Conservation (phyloP, 2,797 vertebrate genomes). For the Orientallactaga sibirica region DNA sequence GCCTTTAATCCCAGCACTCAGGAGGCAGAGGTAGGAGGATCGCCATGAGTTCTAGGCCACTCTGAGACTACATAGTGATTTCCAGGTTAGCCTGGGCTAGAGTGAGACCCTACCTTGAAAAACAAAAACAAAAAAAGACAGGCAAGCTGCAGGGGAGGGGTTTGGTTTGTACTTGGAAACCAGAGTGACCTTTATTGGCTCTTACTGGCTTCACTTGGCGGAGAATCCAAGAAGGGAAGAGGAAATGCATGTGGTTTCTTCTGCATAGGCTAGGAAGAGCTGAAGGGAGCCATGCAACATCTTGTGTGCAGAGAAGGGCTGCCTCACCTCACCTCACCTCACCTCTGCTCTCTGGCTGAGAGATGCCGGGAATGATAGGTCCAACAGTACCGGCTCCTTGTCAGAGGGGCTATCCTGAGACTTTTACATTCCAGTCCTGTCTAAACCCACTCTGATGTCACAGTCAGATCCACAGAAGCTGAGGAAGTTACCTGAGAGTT, state of each 20-base stretch:
- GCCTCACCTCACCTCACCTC: neutral
- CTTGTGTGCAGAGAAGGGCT: neutral
- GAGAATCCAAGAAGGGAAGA: neutral
- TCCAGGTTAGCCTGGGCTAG: too few relatives aligned
- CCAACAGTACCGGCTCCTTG: neutral
- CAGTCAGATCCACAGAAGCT: neutral
- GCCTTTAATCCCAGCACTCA: too few relatives aligned
- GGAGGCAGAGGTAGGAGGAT: too few relatives aligned
- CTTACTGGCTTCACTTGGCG: slow-evolving; percentile 4
- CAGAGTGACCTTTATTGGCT: slow-evolving; percentile 10
- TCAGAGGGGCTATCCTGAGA: neutral
- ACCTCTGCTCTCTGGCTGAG: neutral
- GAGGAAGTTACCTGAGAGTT: neutral
- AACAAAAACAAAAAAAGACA: neutral
- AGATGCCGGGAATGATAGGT: neutral
- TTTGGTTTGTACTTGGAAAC: neutral
- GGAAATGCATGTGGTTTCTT: neutral
- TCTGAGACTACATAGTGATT: too few relatives aligned
- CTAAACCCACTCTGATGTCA: neutral
- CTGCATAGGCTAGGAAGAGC: neutral
- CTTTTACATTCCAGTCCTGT: neutral
- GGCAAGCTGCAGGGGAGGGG: neutral
- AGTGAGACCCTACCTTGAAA: too few relatives aligned
- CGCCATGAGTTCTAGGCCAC: too few relatives aligned
- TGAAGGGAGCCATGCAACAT: neutral